Conservation (phyloP, 1,140 invertebrate species). For the Leptopilina boulardi region DNA sequence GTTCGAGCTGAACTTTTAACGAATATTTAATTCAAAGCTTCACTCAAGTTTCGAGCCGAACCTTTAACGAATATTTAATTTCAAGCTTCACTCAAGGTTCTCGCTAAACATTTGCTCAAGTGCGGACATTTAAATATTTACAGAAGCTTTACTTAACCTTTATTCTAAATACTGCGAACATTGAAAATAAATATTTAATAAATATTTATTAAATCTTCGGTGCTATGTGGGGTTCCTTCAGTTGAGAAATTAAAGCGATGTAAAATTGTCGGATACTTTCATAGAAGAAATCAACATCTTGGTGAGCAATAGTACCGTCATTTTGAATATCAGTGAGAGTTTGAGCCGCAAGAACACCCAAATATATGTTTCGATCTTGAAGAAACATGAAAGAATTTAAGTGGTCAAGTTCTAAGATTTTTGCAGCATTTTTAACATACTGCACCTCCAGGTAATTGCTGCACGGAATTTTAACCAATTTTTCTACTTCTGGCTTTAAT, state of each 20-base stretch:
- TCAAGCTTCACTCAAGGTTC: no score
- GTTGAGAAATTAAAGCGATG: background rate
- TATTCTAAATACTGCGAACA: no score
- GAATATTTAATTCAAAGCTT: no score
- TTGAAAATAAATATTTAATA: no score
- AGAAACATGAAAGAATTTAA: background rate
- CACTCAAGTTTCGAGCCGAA: no score
- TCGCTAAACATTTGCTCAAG: no score
- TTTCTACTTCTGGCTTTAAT: constrained; percentile 55
- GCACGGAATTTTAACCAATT: constrained; percentile 35
- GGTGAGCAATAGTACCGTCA: background rate
- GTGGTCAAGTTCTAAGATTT: background rate
- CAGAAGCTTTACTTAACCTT: no score
- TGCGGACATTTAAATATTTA: no score
- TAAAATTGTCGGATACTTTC: background rate
- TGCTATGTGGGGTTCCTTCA: no score
- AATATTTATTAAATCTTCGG: no score
- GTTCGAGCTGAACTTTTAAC: no score
- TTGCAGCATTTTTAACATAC: background rate
- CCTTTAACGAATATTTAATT: no score
- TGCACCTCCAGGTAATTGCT: constrained; percentile 3
- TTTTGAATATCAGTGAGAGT: background rate
- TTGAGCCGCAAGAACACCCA: background rate
- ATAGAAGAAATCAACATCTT: background rate
- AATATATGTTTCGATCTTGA: background rate